Evolutionary conservation across 2,888 invertebrate species (phyloP).

Genomic region (Synanthedon tipuliformis): DNA sequence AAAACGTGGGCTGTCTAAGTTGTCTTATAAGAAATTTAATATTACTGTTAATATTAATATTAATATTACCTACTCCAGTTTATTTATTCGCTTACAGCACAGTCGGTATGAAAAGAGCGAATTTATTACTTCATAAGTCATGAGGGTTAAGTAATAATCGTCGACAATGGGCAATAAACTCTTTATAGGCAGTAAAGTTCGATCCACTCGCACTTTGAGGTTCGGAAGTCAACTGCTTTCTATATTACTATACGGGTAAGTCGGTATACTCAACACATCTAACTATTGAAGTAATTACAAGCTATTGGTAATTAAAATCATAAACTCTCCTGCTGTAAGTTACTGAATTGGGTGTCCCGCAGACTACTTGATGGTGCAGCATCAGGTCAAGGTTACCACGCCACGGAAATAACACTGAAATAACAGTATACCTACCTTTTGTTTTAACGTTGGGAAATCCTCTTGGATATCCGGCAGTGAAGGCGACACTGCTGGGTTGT

Average conservation of each 20-base stretch:
- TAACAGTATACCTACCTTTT: no score
- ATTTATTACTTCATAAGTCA: constrained; percentile 69
- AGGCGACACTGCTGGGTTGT: no score
- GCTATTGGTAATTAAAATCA: no score
- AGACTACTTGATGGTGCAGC: no score
- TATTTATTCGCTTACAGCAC: constrained; percentile 17
- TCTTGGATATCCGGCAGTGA: no score
- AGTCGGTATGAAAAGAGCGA: constrained; percentile 52
- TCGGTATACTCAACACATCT: constrained; percentile 22
- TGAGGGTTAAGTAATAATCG: constrained; percentile 68
- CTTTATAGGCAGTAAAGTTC: constrained; percentile 67
- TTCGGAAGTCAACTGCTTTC: constrained; percentile 43
- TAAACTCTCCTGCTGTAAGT: no score
- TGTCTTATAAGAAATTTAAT: no score
- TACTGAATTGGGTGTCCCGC: no score
- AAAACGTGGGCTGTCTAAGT: no score
- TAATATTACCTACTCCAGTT: background rate
- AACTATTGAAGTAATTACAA: constrained; percentile 11
- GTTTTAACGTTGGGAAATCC: no score
- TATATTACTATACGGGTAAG: constrained; percentile 18
- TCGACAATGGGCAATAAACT: constrained; percentile 68
- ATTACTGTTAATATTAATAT: background rate
- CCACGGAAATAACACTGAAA: no score
- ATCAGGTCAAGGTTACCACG: no score
- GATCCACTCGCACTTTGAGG: constrained; percentile 49